Conservation (phyloP, 2,888 invertebrate species). For the Hypomecis atomaria region DNA sequence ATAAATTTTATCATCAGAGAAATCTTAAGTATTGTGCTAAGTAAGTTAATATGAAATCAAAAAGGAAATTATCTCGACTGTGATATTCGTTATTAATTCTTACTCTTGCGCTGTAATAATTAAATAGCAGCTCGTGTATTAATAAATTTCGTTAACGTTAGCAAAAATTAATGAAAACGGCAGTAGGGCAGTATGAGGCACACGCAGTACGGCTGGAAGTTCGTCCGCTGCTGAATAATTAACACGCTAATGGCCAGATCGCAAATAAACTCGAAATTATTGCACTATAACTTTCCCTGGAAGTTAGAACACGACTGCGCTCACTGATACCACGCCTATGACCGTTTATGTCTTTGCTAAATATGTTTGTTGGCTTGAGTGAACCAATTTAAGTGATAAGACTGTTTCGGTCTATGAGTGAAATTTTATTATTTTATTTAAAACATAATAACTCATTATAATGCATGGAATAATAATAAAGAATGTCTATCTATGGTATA, state of each 20-base stretch:
- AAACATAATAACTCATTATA: too few species aligned
- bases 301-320: constrained; percentile 46
- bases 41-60: too few species aligned
- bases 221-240: constrained; percentile 72
- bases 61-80: too few species aligned
- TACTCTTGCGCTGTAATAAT: constrained; percentile 12
- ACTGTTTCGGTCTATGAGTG: too few species aligned
- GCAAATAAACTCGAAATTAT: constrained; percentile 80
- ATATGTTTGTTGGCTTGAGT: constrained; percentile 3
- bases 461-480: too few species aligned
- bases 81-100: background rate
- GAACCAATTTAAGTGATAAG: background rate
- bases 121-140: constrained; percentile 7
- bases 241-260: constrained; percentile 76
- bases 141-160: constrained; percentile 18
- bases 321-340: constrained; percentile 25
- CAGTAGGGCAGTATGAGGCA: constrained; percentile 44
- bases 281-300: constrained; percentile 65
- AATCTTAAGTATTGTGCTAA: too few species aligned
- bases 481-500: background rate
- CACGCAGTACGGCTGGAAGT: constrained; percentile 53
- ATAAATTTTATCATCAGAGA: too few species aligned
- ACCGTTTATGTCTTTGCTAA: constrained; percentile 2
- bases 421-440: too few species aligned
- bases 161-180: constrained; percentile 35